Conservation (phyloP, 2,113 vertebrate species). For the Sus scrofa region T2T-Sscrofa CM000813.6:96538001-96538500, state of each 20-base stretch:
- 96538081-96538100: constrained; percentile 40
- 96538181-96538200: neutral
- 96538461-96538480: neutral
- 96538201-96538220: neutral
- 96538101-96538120: constrained; percentile 50
- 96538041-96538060: neutral
- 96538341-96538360: neutral
- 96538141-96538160: constrained; percentile 39
- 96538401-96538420: too few relatives aligned
- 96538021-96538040: neutral
- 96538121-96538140: constrained; percentile 55
- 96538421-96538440: too few relatives aligned
- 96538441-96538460: neutral
- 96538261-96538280: neutral
- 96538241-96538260: neutral
- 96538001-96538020: constrained; percentile 12
- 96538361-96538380: neutral
- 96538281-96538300: neutral
- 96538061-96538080: neutral
- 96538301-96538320: neutral
- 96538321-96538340: neutral
- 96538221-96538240: neutral
- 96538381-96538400: neutral
- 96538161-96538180: constrained; percentile 7
- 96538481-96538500: neutral